Evolutionary conservation across 2,797 vertebrate species (phyloP).

Genomic region (Cheirogaleus major): DNA sequence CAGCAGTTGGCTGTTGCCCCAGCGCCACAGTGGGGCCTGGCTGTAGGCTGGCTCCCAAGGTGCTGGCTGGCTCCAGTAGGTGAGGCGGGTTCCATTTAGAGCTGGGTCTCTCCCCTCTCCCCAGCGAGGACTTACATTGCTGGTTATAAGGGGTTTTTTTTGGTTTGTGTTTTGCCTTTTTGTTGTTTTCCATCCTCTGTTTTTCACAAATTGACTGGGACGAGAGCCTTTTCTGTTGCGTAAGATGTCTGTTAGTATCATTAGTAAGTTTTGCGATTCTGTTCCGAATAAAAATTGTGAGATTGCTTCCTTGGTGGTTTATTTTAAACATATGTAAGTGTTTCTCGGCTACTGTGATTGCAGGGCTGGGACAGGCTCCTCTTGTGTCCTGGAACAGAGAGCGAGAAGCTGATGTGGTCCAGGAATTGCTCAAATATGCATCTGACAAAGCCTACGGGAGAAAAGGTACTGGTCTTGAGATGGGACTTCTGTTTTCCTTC

Average conservation of each 20-base stretch:
- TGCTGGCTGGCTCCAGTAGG: too few species aligned
- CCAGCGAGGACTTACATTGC: not conserved
- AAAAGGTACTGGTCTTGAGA: constrained; percentile 83
- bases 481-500: not conserved
- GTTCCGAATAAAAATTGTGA: accelerated
- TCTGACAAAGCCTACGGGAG: constrained; percentile 94
- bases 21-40: too few species aligned
- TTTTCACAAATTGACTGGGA: not conserved
- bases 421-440: constrained; percentile 91
- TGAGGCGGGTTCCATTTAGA: not conserved
- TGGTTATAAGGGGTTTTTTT: not conserved
- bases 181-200: too few species aligned
- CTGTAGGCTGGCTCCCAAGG: too few species aligned
- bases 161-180: not conserved
- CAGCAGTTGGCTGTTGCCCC: accelerated
- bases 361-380: not conserved
- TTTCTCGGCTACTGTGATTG: not conserved
- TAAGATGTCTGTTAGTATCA: not conserved
- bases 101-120: not conserved
- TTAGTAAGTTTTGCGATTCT: not conserved
- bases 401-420: constrained; percentile 85
- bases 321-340: accelerated
- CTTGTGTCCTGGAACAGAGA: constrained; percentile 78
- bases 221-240: not conserved
- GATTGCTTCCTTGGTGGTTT: not conserved